Evolutionary conservation across 2,797 vertebrate species (phyloP).

Genomic region (Ctenochaetus hawaiiensis): DNA sequence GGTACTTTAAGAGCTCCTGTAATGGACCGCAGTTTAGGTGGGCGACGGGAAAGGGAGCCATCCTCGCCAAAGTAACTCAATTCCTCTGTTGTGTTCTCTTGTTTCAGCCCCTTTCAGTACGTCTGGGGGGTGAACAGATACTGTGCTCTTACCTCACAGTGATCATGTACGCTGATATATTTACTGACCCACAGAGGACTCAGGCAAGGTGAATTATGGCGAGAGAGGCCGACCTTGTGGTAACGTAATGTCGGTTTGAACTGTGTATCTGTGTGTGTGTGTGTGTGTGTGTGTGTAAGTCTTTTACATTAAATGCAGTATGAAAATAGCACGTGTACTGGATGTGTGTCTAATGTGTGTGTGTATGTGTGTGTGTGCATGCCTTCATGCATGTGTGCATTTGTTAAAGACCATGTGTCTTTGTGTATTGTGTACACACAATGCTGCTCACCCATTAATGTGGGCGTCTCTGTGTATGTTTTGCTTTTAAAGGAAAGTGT

Average conservation of each 20-base stretch:
- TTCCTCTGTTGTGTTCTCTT: constrained; percentile 64
- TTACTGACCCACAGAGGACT: constrained; percentile 63
- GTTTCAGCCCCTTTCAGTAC: constrained; percentile 66
- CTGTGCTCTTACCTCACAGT: constrained; percentile 34
- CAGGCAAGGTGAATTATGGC: constrained; percentile 55
- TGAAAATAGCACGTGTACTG: neutral
- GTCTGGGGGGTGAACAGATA: constrained; percentile 21
- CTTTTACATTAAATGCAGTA: constrained; percentile 27
- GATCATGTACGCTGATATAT: constrained; percentile 53
- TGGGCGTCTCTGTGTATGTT: neutral
- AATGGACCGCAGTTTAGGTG: constrained; percentile 86
- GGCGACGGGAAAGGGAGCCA: constrained; percentile 88
- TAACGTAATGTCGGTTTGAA: constrained; percentile 28
- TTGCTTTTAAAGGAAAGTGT: neutral
- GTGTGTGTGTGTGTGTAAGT: constrained; percentile 18
- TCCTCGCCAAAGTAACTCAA: constrained; percentile 80
- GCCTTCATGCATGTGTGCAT: neutral
- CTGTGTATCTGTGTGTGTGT: constrained; percentile 22
- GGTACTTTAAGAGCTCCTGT: constrained; percentile 75
- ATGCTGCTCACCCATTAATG: neutral
- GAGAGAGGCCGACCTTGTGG: constrained; percentile 46
- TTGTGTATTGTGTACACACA: constrained; percentile 3
- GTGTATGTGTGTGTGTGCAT: neutral
- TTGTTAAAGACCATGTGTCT: constrained; percentile 3
- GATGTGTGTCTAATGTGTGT: neutral